Percentiles rank a stretch among this genome's conserved stretches.
phyloP scores from a whole-genome alignment of 2,113 vertebrate genomes.

The Propithecus coquereli region DNA sequence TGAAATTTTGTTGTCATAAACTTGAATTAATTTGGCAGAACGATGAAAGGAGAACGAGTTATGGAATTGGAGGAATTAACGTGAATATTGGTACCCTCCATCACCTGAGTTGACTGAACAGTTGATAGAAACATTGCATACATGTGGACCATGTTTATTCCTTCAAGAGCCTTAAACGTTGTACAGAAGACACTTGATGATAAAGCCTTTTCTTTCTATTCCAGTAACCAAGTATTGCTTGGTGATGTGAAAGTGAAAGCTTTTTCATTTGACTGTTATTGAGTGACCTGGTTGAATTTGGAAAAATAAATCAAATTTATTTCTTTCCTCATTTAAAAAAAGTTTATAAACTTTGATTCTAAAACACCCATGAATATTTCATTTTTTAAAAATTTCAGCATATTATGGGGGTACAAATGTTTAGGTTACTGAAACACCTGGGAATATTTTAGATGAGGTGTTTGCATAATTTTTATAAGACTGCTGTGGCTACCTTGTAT shows the following conservation, averaged over 20 bases:
- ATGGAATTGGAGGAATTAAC: background rate
- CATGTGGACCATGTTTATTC: background rate
- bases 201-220: background rate
- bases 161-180: background rate
- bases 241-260: background rate
- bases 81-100: background rate
- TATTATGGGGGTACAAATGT: no score
- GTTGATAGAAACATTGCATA: background rate
- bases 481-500: background rate
- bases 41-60: background rate
- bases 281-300: background rate
- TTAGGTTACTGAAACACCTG: background rate
- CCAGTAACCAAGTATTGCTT: background rate
- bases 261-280: background rate
- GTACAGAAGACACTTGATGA: background rate
- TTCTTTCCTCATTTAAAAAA: background rate
- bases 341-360: background rate
- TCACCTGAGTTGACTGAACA: background rate
- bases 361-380: background rate
- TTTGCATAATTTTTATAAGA: background rate
- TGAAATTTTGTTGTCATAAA: background rate
- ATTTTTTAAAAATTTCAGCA: background rate
- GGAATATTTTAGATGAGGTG: background rate
- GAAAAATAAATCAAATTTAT: constrained; percentile 1
- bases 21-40: background rate